Conservation (phyloP, 2,797 vertebrate species). For the Peromyscus attwateri region DNA sequence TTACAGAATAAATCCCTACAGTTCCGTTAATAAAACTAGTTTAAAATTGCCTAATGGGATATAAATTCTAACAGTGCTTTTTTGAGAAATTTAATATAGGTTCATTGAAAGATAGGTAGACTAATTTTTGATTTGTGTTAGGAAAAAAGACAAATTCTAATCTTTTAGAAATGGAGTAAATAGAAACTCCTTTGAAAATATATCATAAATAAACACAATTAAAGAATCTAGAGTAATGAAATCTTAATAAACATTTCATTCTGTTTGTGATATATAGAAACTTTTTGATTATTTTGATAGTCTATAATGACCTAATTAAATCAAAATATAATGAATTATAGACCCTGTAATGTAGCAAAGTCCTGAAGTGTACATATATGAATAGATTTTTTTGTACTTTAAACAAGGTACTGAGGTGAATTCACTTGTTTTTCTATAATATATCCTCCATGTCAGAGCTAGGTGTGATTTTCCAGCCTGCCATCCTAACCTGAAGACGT, state of each 20-base stretch:
- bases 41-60: not conserved
- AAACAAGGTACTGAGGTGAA: not conserved
- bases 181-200: not conserved
- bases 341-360: not conserved
- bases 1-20: not conserved
- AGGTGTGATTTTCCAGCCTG: not conserved
- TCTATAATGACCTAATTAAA: not conserved
- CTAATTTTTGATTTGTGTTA: not conserved
- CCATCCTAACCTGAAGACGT: not conserved
- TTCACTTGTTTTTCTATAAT: not conserved
- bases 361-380: not conserved
- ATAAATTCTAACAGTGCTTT: not conserved
- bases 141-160: not conserved
- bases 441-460: not conserved
- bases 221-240: not conserved
- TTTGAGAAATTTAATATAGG: not conserved
- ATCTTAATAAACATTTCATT: not conserved
- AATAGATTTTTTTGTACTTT: not conserved
- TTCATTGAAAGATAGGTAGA: not conserved
- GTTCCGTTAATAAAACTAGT: not conserved
- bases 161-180: conserved; percentile 20
- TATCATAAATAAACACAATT: not conserved
- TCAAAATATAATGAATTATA: not conserved
- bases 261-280: not conserved
- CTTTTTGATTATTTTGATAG: conserved; percentile 6